A percentile compares a stretch with the other conserved stretches of the same genome.
phyloP scores from a whole-genome alignment of 2,888 invertebrate genomes.

The Spialia ferax region DNA sequence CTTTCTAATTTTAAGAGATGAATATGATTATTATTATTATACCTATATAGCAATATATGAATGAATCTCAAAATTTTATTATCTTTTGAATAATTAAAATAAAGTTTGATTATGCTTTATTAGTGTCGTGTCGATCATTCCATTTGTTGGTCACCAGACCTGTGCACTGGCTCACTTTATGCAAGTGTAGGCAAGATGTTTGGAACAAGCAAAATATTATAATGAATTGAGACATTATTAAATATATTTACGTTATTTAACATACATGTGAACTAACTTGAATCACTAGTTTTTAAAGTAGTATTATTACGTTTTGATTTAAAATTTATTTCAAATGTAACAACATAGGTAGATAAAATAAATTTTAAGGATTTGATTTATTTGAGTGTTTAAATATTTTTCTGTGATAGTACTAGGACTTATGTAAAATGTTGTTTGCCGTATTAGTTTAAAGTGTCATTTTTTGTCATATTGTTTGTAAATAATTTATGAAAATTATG shows the following conservation, averaged over 20 bases:
- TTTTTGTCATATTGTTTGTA: conserved; percentile 34
- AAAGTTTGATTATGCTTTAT: conserved; percentile 47
- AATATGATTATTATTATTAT: conserved; percentile 1
- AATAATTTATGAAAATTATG: conserved; percentile 29
- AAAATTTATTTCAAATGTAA: conserved; percentile 30
- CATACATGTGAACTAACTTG: conserved; percentile 24
- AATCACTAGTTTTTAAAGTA: conserved; percentile 18
- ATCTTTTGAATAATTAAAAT: conserved; percentile 9
- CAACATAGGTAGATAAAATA: conserved; percentile 25
- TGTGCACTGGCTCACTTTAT: conserved; percentile 33
- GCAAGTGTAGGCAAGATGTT: conserved; percentile 35
- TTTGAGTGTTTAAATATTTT: conserved; percentile 72
- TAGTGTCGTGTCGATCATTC: conserved; percentile 64
- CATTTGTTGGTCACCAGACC: conserved; percentile 55
- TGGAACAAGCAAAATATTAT: conserved; percentile 28
- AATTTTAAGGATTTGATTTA: conserved; percentile 46
- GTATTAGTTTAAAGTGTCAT: conserved; percentile 33
- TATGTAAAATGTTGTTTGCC: conserved; percentile 48
- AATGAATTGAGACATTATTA: no score
- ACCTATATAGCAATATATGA: conserved; percentile 52
- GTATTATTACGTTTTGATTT: conserved; percentile 20
- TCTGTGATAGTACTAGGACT: conserved; percentile 84
- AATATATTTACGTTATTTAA: conserved; percentile 35
- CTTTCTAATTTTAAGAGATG: background rate
- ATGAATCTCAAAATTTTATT: conserved; percentile 58